A percentile compares a stretch with the other conserved stretches of the same genome.
These are phyloP conservation scores for Phengaris arion DNA, from an alignment of 2,888 invertebrate genomes.

Conservation along the genomic window DNA sequence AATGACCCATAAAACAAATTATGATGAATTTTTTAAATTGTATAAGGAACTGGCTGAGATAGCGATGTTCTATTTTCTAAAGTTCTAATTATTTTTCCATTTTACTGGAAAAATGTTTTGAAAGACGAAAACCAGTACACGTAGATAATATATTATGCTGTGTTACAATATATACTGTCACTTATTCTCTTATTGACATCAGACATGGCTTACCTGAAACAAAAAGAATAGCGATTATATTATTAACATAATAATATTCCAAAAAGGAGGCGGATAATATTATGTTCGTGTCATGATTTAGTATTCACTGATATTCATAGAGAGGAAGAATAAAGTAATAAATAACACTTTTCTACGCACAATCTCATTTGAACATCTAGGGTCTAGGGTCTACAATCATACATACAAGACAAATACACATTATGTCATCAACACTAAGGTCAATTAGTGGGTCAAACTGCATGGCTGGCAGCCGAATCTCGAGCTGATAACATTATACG, in stretches of 20 bases:
- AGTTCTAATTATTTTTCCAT: background rate
- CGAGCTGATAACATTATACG: slow-evolving; percentile 22
- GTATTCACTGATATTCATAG: no score
- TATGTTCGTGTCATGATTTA: no score
- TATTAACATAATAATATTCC: background rate
- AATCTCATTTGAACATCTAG: no score
- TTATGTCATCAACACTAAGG: slow-evolving; percentile 54
- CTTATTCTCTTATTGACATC: background rate
- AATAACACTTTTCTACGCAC: no score
- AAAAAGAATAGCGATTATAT: background rate
- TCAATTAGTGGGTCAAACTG: slow-evolving; percentile 62
- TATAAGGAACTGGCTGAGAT: background rate
- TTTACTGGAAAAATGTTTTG: background rate
- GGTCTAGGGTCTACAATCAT: background rate
- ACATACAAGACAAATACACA: slow-evolving; percentile 34
- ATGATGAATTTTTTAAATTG: slow-evolving; percentile 23
- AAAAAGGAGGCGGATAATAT: no score
- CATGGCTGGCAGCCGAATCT: slow-evolving; percentile 43
- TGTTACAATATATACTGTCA: no score
- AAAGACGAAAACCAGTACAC: no score
- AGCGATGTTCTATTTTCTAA: background rate
- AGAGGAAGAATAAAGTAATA: no score
- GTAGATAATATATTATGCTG: no score
- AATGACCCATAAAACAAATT: slow-evolving; percentile 28
- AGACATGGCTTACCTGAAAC: slow-evolving; percentile 8